These are phyloP conservation scores for Polydrusus cervinus DNA, from an alignment of 2,888 invertebrate genomes.

Conservation along the genomic window DNA sequence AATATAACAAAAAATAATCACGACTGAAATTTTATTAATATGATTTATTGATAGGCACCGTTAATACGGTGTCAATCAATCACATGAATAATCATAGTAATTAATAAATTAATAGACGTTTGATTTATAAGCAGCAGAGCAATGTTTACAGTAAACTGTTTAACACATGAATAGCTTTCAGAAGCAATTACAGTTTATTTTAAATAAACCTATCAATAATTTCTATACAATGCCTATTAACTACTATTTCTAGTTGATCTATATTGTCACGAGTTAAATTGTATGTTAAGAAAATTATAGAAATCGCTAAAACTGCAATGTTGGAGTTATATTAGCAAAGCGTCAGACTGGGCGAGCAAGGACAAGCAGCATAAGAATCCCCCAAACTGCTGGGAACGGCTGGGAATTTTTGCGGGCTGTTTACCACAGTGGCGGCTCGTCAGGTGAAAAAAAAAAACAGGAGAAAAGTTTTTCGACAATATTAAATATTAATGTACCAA, in stretches of 20 bases:
- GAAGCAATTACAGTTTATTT: neutral
- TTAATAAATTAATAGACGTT: neutral
- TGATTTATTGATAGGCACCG: neutral
- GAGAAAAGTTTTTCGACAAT: too few relatives aligned
- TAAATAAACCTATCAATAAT: conserved; percentile 1
- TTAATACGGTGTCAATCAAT: neutral
- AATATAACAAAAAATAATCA: neutral
- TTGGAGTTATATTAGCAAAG: too few relatives aligned
- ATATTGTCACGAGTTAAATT: neutral
- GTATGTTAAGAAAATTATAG: neutral
- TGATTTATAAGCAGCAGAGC: neutral
- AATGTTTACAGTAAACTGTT: conserved; percentile 9
- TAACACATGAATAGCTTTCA: conserved; percentile 16
- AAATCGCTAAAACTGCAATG: too few relatives aligned
- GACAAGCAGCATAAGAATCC: too few relatives aligned
- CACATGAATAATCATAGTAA: neutral
- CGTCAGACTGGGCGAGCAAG: too few relatives aligned
- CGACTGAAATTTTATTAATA: neutral
- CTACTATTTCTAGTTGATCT: neutral
- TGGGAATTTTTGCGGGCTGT: too few relatives aligned
- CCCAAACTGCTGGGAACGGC: too few relatives aligned
- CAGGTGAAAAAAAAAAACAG: too few relatives aligned
- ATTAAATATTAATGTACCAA: too few relatives aligned
- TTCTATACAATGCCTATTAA: neutral
- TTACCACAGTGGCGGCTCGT: too few relatives aligned